Conservation (phyloP, 2,113 vertebrate species). For the Meleagris gallopavo region DNA sequence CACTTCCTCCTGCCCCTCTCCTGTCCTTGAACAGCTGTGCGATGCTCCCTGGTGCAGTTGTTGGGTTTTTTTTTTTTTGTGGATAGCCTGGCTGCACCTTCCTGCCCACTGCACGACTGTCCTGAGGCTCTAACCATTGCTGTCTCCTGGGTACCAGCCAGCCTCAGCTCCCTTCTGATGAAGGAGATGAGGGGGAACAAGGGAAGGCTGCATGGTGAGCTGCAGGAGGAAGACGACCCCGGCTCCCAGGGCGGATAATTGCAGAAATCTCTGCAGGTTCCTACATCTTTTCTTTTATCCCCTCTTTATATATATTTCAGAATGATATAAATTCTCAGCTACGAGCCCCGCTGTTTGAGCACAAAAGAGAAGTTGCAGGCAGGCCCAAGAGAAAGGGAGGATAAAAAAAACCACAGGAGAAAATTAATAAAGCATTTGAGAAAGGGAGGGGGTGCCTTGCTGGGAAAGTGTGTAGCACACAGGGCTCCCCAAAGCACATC, state of each 20-base stretch:
- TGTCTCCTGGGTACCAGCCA: background rate
- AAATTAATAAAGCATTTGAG: conserved; percentile 74
- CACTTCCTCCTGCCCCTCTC: background rate
- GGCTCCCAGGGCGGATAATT: background rate
- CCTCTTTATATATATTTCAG: conserved; percentile 59
- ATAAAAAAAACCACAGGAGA: conserved; percentile 73
- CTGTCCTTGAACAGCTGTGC: background rate
- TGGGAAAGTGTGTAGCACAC: conserved; percentile 70
- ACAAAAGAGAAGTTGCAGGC: conserved; percentile 65
- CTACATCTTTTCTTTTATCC: conserved; percentile 60
- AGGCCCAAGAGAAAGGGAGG: conserved; percentile 66
- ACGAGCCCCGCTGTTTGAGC: conserved; percentile 16
- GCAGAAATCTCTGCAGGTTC: conserved; percentile 44
- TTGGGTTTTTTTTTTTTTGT: background rate
- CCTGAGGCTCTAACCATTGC: background rate
- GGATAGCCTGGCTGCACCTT: background rate
- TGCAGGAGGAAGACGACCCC: background rate
- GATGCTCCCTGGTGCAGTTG: background rate
- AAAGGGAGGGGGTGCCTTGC: conserved; percentile 62
- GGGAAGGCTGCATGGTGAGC: background rate
- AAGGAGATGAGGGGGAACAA: background rate
- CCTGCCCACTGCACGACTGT: rapidly evolving
- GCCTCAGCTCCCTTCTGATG: background rate
- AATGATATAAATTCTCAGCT: conserved; percentile 58
- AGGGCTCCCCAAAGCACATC: conserved; percentile 72